Evolutionary conservation across 2,888 invertebrate species (phyloP).

Genomic region (Odontothrips loti): DNA sequence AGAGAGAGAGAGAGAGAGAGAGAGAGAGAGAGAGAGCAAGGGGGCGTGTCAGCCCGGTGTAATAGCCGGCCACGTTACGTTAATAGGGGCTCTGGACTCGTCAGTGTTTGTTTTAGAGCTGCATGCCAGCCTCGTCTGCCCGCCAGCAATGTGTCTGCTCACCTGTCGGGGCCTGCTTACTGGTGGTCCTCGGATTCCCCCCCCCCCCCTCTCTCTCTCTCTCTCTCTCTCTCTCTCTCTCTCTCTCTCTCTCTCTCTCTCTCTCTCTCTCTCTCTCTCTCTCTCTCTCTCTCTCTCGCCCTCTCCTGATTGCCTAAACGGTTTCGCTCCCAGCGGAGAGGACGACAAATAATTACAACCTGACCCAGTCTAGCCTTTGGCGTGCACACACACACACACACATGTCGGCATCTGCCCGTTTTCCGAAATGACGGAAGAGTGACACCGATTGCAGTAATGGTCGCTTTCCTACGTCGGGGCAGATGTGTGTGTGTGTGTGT

Average conservation of each 20-base stretch:
- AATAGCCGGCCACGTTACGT: conserved; percentile 24
- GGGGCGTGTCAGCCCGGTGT: conserved; percentile 8
- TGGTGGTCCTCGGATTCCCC: not conserved
- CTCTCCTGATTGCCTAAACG: conserved; percentile 17
- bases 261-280: conserved; percentile 1
- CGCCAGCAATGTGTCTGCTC: conserved; percentile 5
- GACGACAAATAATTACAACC: conserved; percentile 23
- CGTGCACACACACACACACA: not conserved
- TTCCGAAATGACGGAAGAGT: conserved; percentile 15
- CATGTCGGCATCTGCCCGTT: not conserved
- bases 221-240: not conserved
- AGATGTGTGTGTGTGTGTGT: not conserved
- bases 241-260: not conserved
- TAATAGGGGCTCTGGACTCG: conserved; percentile 24
- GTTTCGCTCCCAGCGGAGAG: conserved; percentile 8
- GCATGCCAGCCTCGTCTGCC: conserved; percentile 19
- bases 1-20: conserved; percentile 16
- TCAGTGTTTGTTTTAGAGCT: conserved; percentile 26
- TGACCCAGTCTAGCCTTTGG: conserved; percentile 22
- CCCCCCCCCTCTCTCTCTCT: not conserved
- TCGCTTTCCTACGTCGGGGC: not conserved
- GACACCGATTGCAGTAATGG: conserved; percentile 22
- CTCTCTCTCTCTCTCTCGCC: not conserved
- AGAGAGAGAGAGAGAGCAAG: not conserved
- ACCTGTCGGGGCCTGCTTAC: not conserved